Conservation (phyloP, 2,113 vertebrate genomes). For the Oreocharis arfaki region DNA sequence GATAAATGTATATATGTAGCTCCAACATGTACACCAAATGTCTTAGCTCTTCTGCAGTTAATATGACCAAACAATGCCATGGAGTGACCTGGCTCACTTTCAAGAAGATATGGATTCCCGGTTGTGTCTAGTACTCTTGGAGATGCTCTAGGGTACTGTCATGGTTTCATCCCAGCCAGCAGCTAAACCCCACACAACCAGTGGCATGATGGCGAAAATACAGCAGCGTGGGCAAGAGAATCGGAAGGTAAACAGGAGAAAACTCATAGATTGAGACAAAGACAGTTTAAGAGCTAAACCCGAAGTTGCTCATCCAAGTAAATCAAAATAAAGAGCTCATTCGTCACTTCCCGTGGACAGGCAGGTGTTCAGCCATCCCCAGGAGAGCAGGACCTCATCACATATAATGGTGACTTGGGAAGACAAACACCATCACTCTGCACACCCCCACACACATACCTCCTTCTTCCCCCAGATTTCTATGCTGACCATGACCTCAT, state of each 20-base stretch:
- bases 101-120: neutral
- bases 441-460: accelerated
- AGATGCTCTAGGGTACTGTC: neutral
- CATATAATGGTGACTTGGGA: accelerated
- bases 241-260: neutral
- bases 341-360: neutral
- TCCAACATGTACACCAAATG: accelerated
- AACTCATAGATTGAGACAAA: neutral
- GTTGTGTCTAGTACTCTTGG: neutral
- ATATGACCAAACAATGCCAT: neutral
- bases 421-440: accelerated
- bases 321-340: neutral
- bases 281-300: neutral
- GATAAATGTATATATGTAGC: neutral
- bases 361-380: neutral
- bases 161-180: neutral
- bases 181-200: neutral
- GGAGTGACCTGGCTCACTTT: neutral
- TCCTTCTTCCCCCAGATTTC: neutral
- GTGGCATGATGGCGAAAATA: neutral
- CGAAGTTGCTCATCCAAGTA: neutral
- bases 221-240: neutral
- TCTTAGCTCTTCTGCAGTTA: neutral
- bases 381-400: neutral
- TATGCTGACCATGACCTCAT: neutral